Conservation (phyloP, 1,140 invertebrate species). For the Ylistrum balloti region DNA sequence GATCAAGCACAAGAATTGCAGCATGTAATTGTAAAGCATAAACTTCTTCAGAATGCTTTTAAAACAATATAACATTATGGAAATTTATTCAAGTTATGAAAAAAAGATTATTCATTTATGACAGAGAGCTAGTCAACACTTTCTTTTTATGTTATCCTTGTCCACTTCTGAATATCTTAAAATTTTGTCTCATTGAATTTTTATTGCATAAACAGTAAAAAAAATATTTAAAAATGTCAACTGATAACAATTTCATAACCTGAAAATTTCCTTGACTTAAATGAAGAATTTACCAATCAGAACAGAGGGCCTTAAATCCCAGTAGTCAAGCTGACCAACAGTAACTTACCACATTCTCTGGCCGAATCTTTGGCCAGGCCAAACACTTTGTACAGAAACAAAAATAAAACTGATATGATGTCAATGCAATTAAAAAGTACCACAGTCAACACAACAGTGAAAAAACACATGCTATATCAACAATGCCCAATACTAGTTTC, state of each 20-base stretch:
- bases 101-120: not conserved
- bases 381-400: conserved; percentile 67
- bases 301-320: not conserved
- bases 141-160: too few species aligned
- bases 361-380: conserved; percentile 65
- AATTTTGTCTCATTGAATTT: too few species aligned
- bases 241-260: not conserved
- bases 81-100: not conserved
- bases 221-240: not conserved
- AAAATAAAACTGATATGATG: conserved; percentile 42
- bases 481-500: too few species aligned
- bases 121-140: too few species aligned
- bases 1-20: not conserved
- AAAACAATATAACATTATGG: not conserved
- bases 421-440: not conserved
- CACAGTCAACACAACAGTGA: not conserved
- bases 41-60: not conserved
- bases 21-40: not conserved
- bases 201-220: too few species aligned
- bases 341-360: conserved; percentile 53
- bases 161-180: too few species aligned
- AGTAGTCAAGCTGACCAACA: conserved; percentile 31
- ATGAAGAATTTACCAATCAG: not conserved
- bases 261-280: not conserved
- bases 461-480: not conserved